Conservation (phyloP, 2,113 vertebrate genomes). For the Corythornis madagascariensis region DNA sequence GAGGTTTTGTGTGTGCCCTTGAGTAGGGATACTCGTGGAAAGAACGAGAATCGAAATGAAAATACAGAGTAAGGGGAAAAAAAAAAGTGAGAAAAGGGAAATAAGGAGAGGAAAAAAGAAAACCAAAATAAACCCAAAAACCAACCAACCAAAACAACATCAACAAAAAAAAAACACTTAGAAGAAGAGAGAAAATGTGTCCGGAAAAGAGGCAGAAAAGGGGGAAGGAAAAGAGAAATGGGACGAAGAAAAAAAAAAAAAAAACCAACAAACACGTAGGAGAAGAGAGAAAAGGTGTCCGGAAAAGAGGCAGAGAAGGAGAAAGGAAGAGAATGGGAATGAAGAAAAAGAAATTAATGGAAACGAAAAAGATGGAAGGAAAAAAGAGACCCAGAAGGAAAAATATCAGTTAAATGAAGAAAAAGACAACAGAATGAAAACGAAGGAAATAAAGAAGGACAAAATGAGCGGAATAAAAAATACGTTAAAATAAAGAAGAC, state of each 20-base stretch:
- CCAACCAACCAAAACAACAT: too few species aligned
- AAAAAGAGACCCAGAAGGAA: background rate
- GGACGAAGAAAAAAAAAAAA: background rate
- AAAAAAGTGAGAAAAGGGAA: background rate
- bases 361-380: background rate
- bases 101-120: background rate
- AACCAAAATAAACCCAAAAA: too few species aligned
- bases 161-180: background rate
- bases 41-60: background rate
- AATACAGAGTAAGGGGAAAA: background rate
- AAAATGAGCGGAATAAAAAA: background rate
- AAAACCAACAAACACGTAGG: background rate
- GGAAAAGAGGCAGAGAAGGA: background rate
- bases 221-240: background rate
- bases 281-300: background rate
- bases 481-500: background rate
- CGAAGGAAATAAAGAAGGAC: background rate
- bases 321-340: background rate
- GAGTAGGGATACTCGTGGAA: background rate
- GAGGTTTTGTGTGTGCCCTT: background rate
- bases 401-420: background rate
- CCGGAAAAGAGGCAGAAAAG: rapidly evolving
- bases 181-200: background rate
- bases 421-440: background rate
- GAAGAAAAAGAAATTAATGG: background rate